Percentiles rank a stretch among this genome's conserved stretches.
phyloP scores from a whole-genome alignment of 2,888 invertebrate species.

The Schrankia costaestrigalis region DNA sequence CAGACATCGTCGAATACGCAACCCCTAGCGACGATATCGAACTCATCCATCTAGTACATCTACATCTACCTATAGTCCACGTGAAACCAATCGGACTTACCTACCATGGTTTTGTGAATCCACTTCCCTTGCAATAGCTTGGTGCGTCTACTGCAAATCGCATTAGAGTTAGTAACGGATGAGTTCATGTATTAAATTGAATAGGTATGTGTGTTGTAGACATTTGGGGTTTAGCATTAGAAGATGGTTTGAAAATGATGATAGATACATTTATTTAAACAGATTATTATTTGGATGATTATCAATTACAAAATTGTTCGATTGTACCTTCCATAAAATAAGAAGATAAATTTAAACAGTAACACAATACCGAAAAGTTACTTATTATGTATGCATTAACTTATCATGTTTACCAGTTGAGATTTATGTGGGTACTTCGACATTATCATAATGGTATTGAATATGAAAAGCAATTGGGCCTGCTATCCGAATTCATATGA shows the following conservation, averaged over 20 bases:
- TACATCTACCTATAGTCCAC: slow-evolving; percentile 15
- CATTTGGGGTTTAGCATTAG: too few relatives aligned
- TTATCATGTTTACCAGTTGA: slow-evolving; percentile 30
- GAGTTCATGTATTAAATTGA: slow-evolving; percentile 38
- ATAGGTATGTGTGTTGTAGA: too few relatives aligned
- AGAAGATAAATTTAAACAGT: slow-evolving; percentile 16
- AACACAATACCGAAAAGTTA: slow-evolving; percentile 15
- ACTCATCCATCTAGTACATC: slow-evolving; percentile 46
- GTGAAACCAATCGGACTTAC: slow-evolving; percentile 56
- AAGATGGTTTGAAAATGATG: too few relatives aligned
- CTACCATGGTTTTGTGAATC: slow-evolving; percentile 44
- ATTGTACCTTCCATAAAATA: slow-evolving; percentile 8
- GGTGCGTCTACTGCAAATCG: slow-evolving; percentile 46
- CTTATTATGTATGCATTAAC: slow-evolving; percentile 24
- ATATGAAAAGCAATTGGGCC: slow-evolving; percentile 30
- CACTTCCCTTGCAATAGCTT: slow-evolving; percentile 48
- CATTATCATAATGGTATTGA: slow-evolving; percentile 41
- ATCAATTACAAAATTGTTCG: slow-evolving; percentile 4
- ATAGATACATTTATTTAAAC: too few relatives aligned
- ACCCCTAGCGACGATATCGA: slow-evolving; percentile 53
- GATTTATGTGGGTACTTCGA: slow-evolving; percentile 27
- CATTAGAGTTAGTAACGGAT: slow-evolving; percentile 22
- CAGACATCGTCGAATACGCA: slow-evolving; percentile 30
- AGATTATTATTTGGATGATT: too few relatives aligned
- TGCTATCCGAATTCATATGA: slow-evolving; percentile 37